Evolutionary conservation across 2,113 vertebrate species (phyloP).

Genomic region (Colossoma macropomum): DNA sequence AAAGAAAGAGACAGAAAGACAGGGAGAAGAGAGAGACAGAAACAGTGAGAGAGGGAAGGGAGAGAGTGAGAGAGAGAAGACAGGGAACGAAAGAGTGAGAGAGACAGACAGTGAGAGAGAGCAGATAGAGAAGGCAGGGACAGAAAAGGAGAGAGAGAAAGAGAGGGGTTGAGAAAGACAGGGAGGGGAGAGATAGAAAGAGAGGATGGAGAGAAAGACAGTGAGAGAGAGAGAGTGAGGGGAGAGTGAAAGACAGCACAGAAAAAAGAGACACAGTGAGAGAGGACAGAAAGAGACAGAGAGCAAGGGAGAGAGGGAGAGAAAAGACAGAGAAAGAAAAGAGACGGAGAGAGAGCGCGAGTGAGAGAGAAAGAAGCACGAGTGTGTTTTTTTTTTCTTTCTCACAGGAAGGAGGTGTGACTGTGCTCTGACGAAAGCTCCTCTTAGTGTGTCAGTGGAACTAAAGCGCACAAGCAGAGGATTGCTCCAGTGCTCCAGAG

Average conservation of each 20-base stretch:
- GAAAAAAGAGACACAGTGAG: too few relatives aligned
- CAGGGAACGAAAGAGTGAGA: slow-evolving; percentile 40
- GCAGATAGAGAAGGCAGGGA: slow-evolving; percentile 41
- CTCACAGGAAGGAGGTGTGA: slow-evolving; percentile 63
- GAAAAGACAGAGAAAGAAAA: slow-evolving; percentile 42
- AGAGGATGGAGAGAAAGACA: background rate
- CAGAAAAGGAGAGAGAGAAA: slow-evolving; percentile 34
- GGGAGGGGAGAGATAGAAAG: slow-evolving; percentile 39
- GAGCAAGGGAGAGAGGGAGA: background rate
- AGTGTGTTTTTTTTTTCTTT: slow-evolving; percentile 54
- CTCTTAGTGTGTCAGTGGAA: slow-evolving; percentile 56
- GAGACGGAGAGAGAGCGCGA: slow-evolving; percentile 53
- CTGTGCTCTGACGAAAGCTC: slow-evolving; percentile 59
- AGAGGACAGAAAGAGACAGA: background rate
- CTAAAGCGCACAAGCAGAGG: slow-evolving; percentile 53
- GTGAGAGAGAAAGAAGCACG: slow-evolving; percentile 59
- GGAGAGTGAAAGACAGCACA: too few relatives aligned
- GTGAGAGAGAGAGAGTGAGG: background rate
- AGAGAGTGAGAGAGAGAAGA: slow-evolving; percentile 50
- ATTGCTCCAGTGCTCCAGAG: slow-evolving; percentile 48
- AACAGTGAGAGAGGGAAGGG: background rate
- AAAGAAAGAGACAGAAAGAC: too few relatives aligned
- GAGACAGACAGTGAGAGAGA: background rate
- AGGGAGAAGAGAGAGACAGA: too few relatives aligned
- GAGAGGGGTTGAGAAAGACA: background rate